Base-by-base conservation (phyloP, 2,797 vertebrate genomes). In the Rallus crepitans region DNA sequence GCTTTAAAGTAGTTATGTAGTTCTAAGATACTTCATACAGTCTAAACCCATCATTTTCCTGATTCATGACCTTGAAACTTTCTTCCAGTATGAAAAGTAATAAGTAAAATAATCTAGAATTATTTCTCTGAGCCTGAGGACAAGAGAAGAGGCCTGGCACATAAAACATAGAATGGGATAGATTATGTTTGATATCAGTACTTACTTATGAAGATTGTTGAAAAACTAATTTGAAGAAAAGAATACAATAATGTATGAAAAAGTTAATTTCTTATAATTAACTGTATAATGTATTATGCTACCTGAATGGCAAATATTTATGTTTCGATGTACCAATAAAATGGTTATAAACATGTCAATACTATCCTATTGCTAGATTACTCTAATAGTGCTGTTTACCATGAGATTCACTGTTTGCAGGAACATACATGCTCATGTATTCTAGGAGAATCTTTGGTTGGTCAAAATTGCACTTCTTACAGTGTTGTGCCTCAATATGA, bases 1-100 rank as follows among this genome's bases (percentile, higher is more conserved):
- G 7, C 0, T 73, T 90, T 81, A 25, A 70, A 42, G 28, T 39
- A 75, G 14, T 28, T 65, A 14, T 0, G 0, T 28, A 40, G 7
- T 16, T 53, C 15, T 2, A 56, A 70, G 27, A 15, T 15, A 11
- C 12, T 53, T 78, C 30, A 15, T n/a, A 19, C 5, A 56, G 48
- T 39, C 27, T 19, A 20, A 30, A 8, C 4, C 0, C 6, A 69
- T 57, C 0, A 42, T 53, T 72, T 61, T 84, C 33, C 24, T 42
- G 15, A 31, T 14, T 78, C 24, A 35, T 53, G 5, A 57, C 7
- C 3, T 27, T 63, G 24, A 15, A 60, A 60, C 9, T 80, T 87
- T 87, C 14, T 68, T 83, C 17, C 4, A n/a, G 3, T 17, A 25
- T 4, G 31, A 21, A 3, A 23, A 42, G 11, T 55, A 85, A 13